Conservation (phyloP, 2,797 vertebrate species). For the Garrulus glandarius region DNA sequence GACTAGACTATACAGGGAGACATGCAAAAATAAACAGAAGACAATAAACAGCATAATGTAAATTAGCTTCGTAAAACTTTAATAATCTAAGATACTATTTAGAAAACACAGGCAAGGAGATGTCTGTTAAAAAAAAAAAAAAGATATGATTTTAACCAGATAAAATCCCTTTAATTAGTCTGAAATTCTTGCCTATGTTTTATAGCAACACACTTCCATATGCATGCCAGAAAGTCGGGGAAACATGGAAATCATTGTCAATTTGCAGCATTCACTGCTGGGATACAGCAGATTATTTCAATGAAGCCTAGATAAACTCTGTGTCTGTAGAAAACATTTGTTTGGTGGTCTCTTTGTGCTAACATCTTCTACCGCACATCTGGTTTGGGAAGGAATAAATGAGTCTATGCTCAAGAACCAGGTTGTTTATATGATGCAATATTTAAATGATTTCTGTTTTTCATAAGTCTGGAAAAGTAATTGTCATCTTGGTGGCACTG, state of each 20-base stretch:
- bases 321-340: background rate
- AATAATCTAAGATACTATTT: background rate
- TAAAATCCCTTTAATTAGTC: constrained; percentile 57
- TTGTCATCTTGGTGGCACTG: background rate
- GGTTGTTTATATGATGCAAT: constrained; percentile 20
- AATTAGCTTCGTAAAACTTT: background rate
- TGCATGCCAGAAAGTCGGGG: constrained; percentile 4
- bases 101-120: background rate
- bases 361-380: background rate
- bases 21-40: constrained; percentile 40
- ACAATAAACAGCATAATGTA: background rate
- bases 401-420: background rate
- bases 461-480: background rate
- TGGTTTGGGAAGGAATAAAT: constrained; percentile 26
- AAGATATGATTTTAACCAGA: constrained; percentile 24
- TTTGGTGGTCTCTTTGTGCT: constrained; percentile 30
- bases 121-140: background rate
- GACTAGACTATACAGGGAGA: constrained; percentile 25
- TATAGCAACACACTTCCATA: background rate
- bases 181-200: constrained; percentile 26
- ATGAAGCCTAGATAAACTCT: background rate
- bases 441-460: constrained; percentile 37
- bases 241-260: background rate
- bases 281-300: background rate
- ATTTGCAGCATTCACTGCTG: background rate